A percentile compares a stretch with the other conserved stretches of the same genome.
These are phyloP conservation scores for Gnatocerus cornutus DNA, from an alignment of 2,888 invertebrate species.

Conservation along the genomic window DNA sequence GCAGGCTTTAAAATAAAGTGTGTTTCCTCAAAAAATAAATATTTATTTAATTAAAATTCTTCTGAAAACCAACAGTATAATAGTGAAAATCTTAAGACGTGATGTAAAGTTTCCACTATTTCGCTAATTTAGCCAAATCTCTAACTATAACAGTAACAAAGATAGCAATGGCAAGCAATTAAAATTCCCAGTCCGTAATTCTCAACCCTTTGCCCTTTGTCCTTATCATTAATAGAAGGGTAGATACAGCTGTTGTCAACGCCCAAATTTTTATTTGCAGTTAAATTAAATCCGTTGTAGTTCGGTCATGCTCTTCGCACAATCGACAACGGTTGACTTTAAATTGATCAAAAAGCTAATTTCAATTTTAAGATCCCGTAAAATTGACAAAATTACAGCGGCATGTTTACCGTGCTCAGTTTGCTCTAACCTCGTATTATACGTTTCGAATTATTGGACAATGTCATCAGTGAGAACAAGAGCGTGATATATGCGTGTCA, in stretches of 20 bases:
- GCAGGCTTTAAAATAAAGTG: neutral
- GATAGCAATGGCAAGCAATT: constrained; percentile 25
- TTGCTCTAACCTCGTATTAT: constrained; percentile 14
- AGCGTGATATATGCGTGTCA: constrained; percentile 26
- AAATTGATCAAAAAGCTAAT: constrained; percentile 3
- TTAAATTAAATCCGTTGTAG: constrained; percentile 21
- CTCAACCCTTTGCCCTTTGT: constrained; percentile 25
- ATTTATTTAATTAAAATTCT: constrained; percentile 16
- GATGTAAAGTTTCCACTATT: constrained; percentile 26
- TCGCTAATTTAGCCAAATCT: constrained; percentile 30
- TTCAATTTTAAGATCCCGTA: neutral
- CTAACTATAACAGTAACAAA: constrained; percentile 25
- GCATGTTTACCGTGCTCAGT: constrained; percentile 1
- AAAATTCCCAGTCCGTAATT: constrained; percentile 38
- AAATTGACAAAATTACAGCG: constrained; percentile 5
- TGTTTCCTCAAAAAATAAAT: neutral
- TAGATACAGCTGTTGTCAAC: constrained; percentile 31
- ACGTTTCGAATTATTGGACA: constrained; percentile 30
- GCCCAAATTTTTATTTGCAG: constrained; percentile 12
- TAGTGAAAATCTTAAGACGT: constrained; percentile 17
- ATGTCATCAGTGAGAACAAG: constrained; percentile 26
- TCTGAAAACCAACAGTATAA: neutral
- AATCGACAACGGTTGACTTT: constrained; percentile 6
- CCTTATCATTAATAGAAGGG: constrained; percentile 30
- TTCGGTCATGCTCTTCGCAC: constrained; percentile 1